A percentile compares a stretch with the other conserved stretches of the same genome.
phyloP scores from a whole-genome alignment of 2,888 invertebrate genomes.

The Lasioglossum oenotherae region DNA sequence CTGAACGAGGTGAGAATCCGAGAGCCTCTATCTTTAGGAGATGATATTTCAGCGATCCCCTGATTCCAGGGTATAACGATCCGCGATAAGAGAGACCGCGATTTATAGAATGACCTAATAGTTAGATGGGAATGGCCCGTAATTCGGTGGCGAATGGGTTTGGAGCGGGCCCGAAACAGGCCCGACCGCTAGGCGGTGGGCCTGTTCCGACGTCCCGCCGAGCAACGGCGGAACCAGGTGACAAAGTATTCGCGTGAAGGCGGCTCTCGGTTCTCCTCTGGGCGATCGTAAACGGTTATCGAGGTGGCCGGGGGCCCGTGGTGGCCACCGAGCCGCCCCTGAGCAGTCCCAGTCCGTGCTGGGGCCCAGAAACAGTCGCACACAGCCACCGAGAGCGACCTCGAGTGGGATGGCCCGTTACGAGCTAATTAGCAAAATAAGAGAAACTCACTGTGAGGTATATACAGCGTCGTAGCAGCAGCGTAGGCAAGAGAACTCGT shows the following conservation, averaged over 20 bases:
- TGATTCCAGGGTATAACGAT: too few species aligned
- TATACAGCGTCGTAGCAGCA: conserved; percentile 55
- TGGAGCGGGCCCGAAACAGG: conserved; percentile 22
- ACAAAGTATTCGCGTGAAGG: conserved; percentile 61
- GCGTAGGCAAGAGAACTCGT: conserved; percentile 62
- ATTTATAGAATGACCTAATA: background rate
- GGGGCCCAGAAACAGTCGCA: conserved; percentile 13
- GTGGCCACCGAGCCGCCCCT: conserved; percentile 52
- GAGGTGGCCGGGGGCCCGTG: conserved; percentile 40
- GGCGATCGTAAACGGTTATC: conserved; percentile 58
- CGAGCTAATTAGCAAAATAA: conserved; percentile 78
- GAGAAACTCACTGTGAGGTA: conserved; percentile 67
- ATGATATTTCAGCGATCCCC: background rate
- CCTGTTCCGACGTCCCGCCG: background rate
- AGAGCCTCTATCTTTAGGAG: background rate
- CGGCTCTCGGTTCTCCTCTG: conserved; percentile 55
- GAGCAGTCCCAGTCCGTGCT: conserved; percentile 4
- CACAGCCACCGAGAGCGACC: conserved; percentile 51
- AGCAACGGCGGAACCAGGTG: conserved; percentile 45
- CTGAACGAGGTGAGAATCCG: background rate
- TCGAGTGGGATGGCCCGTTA: conserved; percentile 71
- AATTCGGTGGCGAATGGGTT: conserved; percentile 57
- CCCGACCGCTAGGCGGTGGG: conserved; percentile 16
- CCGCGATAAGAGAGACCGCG: background rate
- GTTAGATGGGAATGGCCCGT: conserved; percentile 44